These are phyloP conservation scores for Hypothenemus hampei DNA, from an alignment of 1,140 invertebrate species.

Conservation along the genomic window DNA sequence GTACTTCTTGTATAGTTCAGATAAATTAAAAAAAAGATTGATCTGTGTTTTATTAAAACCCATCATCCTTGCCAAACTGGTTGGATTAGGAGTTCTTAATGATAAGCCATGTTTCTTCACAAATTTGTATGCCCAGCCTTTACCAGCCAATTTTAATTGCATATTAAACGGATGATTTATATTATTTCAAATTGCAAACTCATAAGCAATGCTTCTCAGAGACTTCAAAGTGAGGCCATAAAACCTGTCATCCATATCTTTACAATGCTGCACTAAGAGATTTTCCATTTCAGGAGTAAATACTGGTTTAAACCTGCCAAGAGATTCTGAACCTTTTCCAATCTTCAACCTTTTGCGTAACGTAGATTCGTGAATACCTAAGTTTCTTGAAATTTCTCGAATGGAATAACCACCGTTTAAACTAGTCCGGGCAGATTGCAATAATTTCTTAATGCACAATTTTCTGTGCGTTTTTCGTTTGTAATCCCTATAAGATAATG, in stretches of 20 bases:
- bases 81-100: background rate
- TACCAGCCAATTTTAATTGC: background rate
- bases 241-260: background rate
- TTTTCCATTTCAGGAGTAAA: background rate
- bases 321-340: background rate
- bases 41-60: background rate
- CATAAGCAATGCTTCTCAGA: too few relatives aligned
- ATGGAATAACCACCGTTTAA: too few relatives aligned
- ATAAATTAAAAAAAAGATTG: background rate
- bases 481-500: too few relatives aligned
- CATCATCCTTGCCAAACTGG: conserved; percentile 1
- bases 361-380: background rate
- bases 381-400: background rate
- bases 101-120: background rate
- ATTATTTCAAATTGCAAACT: too few relatives aligned
- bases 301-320: background rate
- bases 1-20: background rate
- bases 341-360: background rate
- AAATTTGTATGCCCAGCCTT: background rate
- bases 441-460: too few relatives aligned
- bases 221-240: background rate
- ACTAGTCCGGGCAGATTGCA: too few relatives aligned
- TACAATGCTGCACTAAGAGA: background rate
- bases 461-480: too few relatives aligned
- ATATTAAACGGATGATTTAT: too few relatives aligned